phyloP scores from a whole-genome alignment of 2,888 invertebrate species.

The Blastobasis lacticolella region DNA sequence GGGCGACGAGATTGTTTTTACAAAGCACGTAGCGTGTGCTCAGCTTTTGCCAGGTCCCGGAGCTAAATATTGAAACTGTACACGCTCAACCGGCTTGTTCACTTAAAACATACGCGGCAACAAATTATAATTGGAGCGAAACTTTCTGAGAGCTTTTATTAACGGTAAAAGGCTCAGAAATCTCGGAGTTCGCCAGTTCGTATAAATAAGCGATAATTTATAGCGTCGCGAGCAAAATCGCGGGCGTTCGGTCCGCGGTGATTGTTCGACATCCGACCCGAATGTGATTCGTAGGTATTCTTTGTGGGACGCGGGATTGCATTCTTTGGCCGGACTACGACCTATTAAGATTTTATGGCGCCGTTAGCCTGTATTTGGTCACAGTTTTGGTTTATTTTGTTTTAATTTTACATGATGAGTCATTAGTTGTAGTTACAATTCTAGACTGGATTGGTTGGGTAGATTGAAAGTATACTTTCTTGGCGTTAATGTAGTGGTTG shows the following conservation, averaged over 20 bases:
- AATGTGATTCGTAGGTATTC: constrained; percentile 1
- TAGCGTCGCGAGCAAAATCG: background rate
- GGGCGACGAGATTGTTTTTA: too few species aligned
- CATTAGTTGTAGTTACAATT: too few species aligned
- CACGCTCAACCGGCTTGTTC: too few species aligned
- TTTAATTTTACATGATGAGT: too few species aligned
- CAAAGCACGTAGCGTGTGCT: too few species aligned
- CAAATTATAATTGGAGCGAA: background rate
- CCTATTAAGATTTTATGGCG: constrained; percentile 6
- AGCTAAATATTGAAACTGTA: too few species aligned
- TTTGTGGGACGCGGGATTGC: constrained; percentile 3
- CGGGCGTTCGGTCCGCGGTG: background rate
- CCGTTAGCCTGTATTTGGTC: constrained; percentile 4
- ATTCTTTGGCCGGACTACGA: constrained; percentile 1
- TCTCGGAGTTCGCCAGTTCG: background rate
- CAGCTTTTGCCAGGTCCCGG: too few species aligned
- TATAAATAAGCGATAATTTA: background rate
- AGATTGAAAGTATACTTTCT: too few species aligned
- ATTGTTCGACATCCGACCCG: constrained; percentile 1
- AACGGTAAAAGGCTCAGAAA: background rate
- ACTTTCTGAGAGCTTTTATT: background rate
- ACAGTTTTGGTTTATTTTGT: background rate
- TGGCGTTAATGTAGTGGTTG: too few species aligned
- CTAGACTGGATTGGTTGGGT: too few species aligned
- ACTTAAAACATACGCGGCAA: background rate